These are phyloP conservation scores for Chrysemys picta DNA, from an alignment of 2,113 vertebrate genomes.

Conservation along the genomic window DNA sequence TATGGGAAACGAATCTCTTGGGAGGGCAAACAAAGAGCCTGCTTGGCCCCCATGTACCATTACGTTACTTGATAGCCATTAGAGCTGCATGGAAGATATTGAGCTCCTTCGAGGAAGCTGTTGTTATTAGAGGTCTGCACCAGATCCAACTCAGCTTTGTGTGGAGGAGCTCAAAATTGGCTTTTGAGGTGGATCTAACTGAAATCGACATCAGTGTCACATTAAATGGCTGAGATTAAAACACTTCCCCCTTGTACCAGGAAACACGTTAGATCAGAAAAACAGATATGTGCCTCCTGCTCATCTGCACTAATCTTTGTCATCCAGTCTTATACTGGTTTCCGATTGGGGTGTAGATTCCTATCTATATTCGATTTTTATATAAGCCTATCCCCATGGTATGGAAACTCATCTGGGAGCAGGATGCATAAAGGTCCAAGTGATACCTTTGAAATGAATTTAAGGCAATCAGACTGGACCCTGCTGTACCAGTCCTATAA, in stretches of 20 bases:
- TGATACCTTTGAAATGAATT: no score
- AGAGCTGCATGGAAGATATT: accelerated
- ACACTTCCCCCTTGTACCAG: background rate
- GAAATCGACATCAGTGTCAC: accelerated
- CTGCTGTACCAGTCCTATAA: background rate
- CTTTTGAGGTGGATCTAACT: background rate
- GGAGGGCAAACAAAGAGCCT: background rate
- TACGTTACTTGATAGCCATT: background rate
- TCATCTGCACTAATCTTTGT: conserved; percentile 12
- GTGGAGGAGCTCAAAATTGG: background rate
- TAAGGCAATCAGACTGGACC: background rate
- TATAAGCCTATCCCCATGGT: background rate
- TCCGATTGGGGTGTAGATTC: conserved; percentile 17
- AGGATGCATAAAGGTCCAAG: background rate
- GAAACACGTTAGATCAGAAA: background rate
- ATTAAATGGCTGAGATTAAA: background rate
- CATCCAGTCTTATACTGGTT: background rate
- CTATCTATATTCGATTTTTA: conserved; percentile 40
- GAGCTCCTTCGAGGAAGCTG: background rate
- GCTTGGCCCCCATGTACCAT: background rate
- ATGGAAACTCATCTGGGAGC: background rate
- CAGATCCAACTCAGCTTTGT: background rate
- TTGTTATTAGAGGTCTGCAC: accelerated
- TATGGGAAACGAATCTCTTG: conserved; percentile 33
- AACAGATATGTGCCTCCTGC: background rate